Conservation (phyloP, 2,888 invertebrate species). For the Andrena flavipes region DNA sequence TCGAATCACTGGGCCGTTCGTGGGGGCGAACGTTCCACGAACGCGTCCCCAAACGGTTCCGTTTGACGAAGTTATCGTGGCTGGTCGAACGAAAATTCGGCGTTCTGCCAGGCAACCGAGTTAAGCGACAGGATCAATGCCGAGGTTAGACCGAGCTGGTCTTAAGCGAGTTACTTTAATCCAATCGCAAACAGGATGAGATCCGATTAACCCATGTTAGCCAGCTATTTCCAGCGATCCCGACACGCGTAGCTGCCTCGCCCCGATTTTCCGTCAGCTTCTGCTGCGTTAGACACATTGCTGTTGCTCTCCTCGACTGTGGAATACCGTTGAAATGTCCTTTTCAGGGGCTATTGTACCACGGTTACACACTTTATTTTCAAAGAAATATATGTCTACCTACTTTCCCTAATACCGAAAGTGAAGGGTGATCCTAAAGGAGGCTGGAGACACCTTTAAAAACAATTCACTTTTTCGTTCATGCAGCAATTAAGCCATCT, state of each 20-base stretch:
- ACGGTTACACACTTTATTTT: too few relatives aligned
- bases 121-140: constrained; percentile 73
- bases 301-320: background rate
- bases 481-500: too few relatives aligned
- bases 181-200: constrained; percentile 74
- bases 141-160: constrained; percentile 69
- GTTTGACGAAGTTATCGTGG: constrained; percentile 34
- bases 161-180: constrained; percentile 75
- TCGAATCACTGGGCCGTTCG: background rate
- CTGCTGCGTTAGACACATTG: constrained; percentile 17
- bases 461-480: too few relatives aligned
- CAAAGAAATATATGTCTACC: too few relatives aligned
- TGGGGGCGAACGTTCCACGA: background rate
- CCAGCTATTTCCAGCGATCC: constrained; percentile 70
- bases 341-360: background rate
- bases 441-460: too few relatives aligned
- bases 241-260: constrained; percentile 43
- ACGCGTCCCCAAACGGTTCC: background rate
- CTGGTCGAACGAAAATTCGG: constrained; percentile 58
- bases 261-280: constrained; percentile 29
- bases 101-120: constrained; percentile 55
- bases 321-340: background rate
- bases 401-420: too few relatives aligned
- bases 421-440: too few relatives aligned
- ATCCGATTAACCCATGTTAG: constrained; percentile 75